phyloP scores from a whole-genome alignment of 2,888 invertebrate genomes.

The Oscheius sp. region DNA sequence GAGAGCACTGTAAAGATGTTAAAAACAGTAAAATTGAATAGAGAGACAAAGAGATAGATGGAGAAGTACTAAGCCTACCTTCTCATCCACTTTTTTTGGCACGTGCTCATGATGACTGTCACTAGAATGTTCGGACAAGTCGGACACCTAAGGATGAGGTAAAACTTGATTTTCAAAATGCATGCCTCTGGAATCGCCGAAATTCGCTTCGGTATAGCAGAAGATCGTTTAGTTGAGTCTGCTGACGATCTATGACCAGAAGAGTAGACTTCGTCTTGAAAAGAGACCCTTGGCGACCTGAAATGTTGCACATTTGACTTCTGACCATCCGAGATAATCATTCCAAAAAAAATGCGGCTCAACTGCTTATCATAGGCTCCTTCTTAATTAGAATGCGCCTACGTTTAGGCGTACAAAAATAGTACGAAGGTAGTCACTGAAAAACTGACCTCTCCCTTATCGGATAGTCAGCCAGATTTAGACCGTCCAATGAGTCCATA shows the following conservation, averaged over 20 bases:
- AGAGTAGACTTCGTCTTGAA: slow-evolving; percentile 47
- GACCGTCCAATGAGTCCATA: slow-evolving; percentile 43
- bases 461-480: slow-evolving; percentile 17
- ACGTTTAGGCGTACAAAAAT: neutral
- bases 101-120: slow-evolving; percentile 61
- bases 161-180: neutral
- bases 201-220: slow-evolving; percentile 37
- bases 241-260: slow-evolving; percentile 37
- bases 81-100: slow-evolving; percentile 25
- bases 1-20: slow-evolving; percentile 1
- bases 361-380: neutral
- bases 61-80: neutral
- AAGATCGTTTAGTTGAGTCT: slow-evolving; percentile 17
- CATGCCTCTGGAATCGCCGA: slow-evolving; percentile 55
- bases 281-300: slow-evolving; percentile 58
- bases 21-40: too few relatives aligned
- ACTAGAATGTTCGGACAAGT: slow-evolving; percentile 59
- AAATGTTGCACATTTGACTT: neutral
- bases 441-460: neutral
- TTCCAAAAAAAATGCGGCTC: neutral
- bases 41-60: too few relatives aligned
- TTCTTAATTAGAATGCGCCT: neutral
- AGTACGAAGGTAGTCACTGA: neutral
- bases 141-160: slow-evolving; percentile 45
- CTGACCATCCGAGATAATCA: neutral